These are phyloP conservation scores for Macquaria australasica DNA, from an alignment of 2,113 vertebrate species.

Conservation along the genomic window DNA sequence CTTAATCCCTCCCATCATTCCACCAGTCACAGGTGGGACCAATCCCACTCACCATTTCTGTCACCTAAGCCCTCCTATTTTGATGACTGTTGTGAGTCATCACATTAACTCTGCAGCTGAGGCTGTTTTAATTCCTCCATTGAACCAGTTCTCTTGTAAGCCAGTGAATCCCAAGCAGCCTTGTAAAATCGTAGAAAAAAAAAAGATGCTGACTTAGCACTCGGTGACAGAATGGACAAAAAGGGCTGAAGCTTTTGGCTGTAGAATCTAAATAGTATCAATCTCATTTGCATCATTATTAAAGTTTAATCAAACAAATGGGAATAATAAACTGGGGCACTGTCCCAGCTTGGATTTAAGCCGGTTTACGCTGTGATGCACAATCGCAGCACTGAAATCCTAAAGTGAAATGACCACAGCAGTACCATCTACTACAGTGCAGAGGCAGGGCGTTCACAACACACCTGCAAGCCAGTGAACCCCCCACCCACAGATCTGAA, in stretches of 20 bases:
- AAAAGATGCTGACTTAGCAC: conserved; percentile 60
- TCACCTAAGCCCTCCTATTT: conserved; percentile 42
- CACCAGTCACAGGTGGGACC: conserved; percentile 45
- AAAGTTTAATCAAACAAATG: conserved; percentile 66
- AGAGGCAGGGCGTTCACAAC: conserved; percentile 18
- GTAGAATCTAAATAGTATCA: conserved; percentile 46
- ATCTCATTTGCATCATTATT: conserved; percentile 50
- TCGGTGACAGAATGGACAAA: conserved; percentile 20
- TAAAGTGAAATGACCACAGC: conserved; percentile 32
- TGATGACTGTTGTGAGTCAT: conserved; percentile 65
- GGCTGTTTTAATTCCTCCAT: conserved; percentile 55
- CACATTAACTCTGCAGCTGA: conserved; percentile 62
- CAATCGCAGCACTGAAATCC: conserved; percentile 28
- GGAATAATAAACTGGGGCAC: conserved; percentile 41
- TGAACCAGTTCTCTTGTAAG: conserved; percentile 43
- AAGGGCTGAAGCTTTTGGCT: conserved; percentile 10
- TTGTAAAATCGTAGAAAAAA: conserved; percentile 37
- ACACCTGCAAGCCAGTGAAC: conserved; percentile 16
- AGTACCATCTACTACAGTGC: conserved; percentile 9
- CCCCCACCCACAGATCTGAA: conserved; percentile 9
- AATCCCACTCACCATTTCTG: conserved; percentile 27
- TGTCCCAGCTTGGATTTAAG: conserved; percentile 37
- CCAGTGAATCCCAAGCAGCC: conserved; percentile 50
- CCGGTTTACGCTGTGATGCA: conserved; percentile 3
- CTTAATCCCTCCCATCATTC: conserved; percentile 27